These are phyloP conservation scores for Festucalex cinctus DNA, from an alignment of 2,113 vertebrate genomes.

Conservation along the genomic window DNA sequence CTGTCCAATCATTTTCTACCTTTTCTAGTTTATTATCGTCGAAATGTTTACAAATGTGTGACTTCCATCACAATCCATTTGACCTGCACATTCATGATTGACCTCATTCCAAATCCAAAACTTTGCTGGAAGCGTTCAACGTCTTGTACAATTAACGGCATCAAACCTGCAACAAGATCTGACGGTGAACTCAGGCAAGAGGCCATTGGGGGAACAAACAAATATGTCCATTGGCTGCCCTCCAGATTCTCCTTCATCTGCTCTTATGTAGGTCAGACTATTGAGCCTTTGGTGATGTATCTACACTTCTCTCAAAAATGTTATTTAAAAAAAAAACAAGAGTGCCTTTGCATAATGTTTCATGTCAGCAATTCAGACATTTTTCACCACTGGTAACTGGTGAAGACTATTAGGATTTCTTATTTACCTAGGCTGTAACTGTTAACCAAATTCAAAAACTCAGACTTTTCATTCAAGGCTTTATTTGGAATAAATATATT, in stretches of 20 bases:
- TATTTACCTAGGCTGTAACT: too few relatives aligned
- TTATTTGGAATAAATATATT: conserved; percentile 80
- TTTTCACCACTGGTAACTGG: too few relatives aligned
- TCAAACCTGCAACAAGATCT: conserved; percentile 41
- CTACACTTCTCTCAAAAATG: conserved; percentile 2
- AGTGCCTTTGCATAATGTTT: not conserved
- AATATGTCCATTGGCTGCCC: conserved; percentile 49
- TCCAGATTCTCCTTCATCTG: conserved; percentile 42
- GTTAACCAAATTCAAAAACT: not conserved
- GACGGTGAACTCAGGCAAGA: conserved; percentile 4
- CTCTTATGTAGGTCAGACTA: conserved; percentile 62
- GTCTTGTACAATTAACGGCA: conserved; percentile 36
- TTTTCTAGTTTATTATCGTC: not conserved
- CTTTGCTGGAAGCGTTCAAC: conserved; percentile 18
- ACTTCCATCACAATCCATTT: not conserved
- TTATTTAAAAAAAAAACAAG: not conserved
- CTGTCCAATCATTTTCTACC: not conserved
- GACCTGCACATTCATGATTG: not conserved
- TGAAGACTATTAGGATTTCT: too few relatives aligned
- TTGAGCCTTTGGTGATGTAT: conserved; percentile 21
- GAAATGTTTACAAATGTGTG: too few relatives aligned
- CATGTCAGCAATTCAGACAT: too few relatives aligned
- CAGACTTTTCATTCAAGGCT: conserved; percentile 55
- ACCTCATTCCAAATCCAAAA: conserved; percentile 24
- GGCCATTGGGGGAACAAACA: conserved; percentile 18